Conservation (phyloP, 2,888 invertebrate genomes). For the Zhengitettix transpicula region DNA sequence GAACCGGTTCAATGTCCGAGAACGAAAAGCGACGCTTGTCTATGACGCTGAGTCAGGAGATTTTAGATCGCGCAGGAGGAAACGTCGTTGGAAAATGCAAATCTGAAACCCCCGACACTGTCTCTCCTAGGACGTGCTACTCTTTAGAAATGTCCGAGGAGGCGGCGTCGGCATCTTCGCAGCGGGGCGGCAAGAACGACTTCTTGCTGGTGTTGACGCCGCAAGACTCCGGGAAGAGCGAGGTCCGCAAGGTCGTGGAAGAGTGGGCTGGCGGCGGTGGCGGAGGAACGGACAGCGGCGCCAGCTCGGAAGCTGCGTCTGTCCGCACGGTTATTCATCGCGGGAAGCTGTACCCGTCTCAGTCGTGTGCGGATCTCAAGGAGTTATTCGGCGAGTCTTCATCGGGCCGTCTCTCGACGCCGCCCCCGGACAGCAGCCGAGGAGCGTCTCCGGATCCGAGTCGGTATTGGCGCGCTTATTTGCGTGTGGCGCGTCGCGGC, state of each 20-base stretch:
- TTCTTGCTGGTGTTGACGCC: slow-evolving; percentile 30
- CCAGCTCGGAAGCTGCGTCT: slow-evolving; percentile 50
- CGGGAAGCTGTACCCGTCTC: slow-evolving; percentile 31
- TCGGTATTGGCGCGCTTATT: slow-evolving; percentile 48
- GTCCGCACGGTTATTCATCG: slow-evolving; percentile 49
- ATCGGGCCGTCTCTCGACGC: slow-evolving; percentile 14
- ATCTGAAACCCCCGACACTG: slow-evolving; percentile 19
- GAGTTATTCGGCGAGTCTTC: slow-evolving; percentile 59
- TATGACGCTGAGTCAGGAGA: slow-evolving; percentile 53
- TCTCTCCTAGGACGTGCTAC: slow-evolving; percentile 31
- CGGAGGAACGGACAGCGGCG: slow-evolving; percentile 49
- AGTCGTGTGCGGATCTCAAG: slow-evolving; percentile 57
- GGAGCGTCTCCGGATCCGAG: slow-evolving; percentile 55
- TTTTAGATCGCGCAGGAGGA: slow-evolving; percentile 29
- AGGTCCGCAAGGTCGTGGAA: slow-evolving; percentile 25
- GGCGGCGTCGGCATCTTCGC: background rate
- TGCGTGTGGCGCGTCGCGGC: slow-evolving; percentile 54
- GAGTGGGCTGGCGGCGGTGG: slow-evolving; percentile 27
- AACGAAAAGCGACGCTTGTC: slow-evolving; percentile 56
- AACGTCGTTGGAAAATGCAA: slow-evolving; percentile 19
- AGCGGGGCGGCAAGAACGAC: background rate
- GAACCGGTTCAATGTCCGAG: slow-evolving; percentile 33
- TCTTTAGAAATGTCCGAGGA: slow-evolving; percentile 25
- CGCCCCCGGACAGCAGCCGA: slow-evolving; percentile 19
- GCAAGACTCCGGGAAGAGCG: slow-evolving; percentile 9